Conservation (phyloP, 2,888 invertebrate species). For the Ophion obscuratus region DNA sequence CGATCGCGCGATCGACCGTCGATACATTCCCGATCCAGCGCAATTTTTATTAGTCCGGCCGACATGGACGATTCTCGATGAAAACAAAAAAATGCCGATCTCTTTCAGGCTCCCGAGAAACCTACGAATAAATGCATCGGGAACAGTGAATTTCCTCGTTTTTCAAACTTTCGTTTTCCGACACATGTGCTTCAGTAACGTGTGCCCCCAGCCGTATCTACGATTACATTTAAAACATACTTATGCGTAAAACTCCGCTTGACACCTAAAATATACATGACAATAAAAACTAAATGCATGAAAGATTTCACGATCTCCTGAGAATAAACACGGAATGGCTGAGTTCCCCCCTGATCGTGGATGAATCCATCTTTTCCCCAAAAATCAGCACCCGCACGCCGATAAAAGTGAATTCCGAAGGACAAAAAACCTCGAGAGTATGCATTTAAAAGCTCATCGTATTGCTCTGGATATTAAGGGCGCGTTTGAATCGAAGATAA, state of each 20-base stretch:
- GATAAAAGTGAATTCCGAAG: constrained; percentile 4
- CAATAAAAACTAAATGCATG: constrained; percentile 58
- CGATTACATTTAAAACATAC: constrained; percentile 40
- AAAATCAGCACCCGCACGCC: constrained; percentile 14
- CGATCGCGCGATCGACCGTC: not conserved
- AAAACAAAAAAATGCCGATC: constrained; percentile 14
- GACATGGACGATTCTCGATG: constrained; percentile 49
- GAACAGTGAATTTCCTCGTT: not conserved
- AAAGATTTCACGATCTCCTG: constrained; percentile 56
- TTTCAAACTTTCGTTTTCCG: constrained; percentile 29
- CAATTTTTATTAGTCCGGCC: constrained; percentile 47
- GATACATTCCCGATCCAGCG: constrained; percentile 20
- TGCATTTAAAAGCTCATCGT: no score
- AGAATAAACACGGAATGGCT: constrained; percentile 62
- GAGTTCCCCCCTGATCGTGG: constrained; percentile 47
- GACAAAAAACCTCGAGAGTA: not conserved
- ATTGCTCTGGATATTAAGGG: no score
- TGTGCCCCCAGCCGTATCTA: constrained; percentile 62
- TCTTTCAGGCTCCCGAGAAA: constrained; percentile 14
- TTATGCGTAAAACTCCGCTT: constrained; percentile 48
- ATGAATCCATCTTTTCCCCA: constrained; percentile 29
- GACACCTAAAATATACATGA: constrained; percentile 62
- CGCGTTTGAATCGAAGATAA: not conserved
- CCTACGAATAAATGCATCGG: constrained; percentile 26
- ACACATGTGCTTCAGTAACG: constrained; percentile 61